phyloP scores from a whole-genome alignment of 2,113 vertebrate species.

The Meriones unguiculatus region DNA sequence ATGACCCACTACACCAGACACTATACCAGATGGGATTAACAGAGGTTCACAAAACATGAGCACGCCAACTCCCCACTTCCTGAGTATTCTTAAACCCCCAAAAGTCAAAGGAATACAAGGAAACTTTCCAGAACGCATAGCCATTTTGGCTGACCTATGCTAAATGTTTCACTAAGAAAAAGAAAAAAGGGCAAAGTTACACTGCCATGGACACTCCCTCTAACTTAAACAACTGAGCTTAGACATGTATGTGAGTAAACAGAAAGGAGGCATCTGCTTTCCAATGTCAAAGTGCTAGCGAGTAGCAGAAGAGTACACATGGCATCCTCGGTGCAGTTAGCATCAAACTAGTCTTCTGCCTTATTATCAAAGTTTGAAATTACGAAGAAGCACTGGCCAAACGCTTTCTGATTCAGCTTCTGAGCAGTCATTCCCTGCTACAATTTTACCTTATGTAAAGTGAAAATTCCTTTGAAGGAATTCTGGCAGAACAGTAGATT shows the following conservation, averaged over 20 bases:
- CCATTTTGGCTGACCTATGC: constrained; percentile 20
- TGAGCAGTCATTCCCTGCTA: not conserved
- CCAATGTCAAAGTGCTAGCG: constrained; percentile 12
- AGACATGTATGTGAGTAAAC: constrained; percentile 48
- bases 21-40: not conserved
- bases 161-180: constrained; percentile 58
- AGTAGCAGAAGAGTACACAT: not conserved
- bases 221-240: constrained; percentile 55
- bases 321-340: not conserved
- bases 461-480: not conserved
- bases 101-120: not conserved
- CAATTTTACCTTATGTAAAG: not conserved
- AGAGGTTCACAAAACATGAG: not conserved
- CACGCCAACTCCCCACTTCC: not conserved
- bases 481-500: not conserved
- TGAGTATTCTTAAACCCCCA: not conserved
- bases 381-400: not conserved
- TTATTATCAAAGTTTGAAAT: constrained; percentile 42
- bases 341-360: constrained; percentile 45
- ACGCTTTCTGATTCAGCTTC: constrained; percentile 39
- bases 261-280: constrained; percentile 59
- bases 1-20: not conserved
- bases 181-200: constrained; percentile 47
- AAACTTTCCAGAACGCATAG: constrained; percentile 23
- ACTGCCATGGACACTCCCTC: constrained; percentile 63